Evolutionary conservation across 1,140 invertebrate genomes (phyloP), one percentile per base, ranked within the genome.

Genomic region (Drosophila insularis): DNA sequence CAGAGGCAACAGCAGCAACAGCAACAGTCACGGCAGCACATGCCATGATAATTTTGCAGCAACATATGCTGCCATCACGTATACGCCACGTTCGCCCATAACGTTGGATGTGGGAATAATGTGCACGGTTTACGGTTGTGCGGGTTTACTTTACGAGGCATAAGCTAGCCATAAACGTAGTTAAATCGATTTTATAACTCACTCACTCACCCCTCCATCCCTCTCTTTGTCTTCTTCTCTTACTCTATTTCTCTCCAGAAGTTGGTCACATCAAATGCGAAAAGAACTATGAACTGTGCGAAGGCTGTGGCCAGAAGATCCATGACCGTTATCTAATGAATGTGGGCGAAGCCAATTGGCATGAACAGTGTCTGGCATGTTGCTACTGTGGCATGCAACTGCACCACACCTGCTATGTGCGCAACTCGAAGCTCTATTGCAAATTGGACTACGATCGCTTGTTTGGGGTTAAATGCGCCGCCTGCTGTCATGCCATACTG

Each of bases 401-500:
- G 3, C 94, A 95, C 27, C 95, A 97, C 89, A 97, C 97, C 27
- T 99, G 98, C 93, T 99, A 97, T 93, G 96, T 96, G 39, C 94
- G 97, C 67, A 97, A 98, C 91, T 94, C 96, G 80, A 98, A 98
- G 92, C 93, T 99, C n/a, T 98, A 98, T 93, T 99, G 98, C 93
- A 98, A 98, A 90, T 93, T 95, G 43, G 98, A 99, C 92, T 99
- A 99, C 92, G 97, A 98, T 93, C 96, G 98, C 91, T 95, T 99
- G 91, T 99, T 98, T 89, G 97, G 97, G 0, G 96, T 96, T 14
- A 98, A 98, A 93, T 99, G 98, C 93, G 96, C 96, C 4, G 94
- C 97, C 35, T 99, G 98, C 92, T 96, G 96, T 68, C 96, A 98
- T 78, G 94, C 96, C 27, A 95, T 99, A 46, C 94, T 97, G 63